Evolutionary conservation across 2,888 invertebrate species (phyloP).

Genomic region (Hemithea aestivaria): DNA sequence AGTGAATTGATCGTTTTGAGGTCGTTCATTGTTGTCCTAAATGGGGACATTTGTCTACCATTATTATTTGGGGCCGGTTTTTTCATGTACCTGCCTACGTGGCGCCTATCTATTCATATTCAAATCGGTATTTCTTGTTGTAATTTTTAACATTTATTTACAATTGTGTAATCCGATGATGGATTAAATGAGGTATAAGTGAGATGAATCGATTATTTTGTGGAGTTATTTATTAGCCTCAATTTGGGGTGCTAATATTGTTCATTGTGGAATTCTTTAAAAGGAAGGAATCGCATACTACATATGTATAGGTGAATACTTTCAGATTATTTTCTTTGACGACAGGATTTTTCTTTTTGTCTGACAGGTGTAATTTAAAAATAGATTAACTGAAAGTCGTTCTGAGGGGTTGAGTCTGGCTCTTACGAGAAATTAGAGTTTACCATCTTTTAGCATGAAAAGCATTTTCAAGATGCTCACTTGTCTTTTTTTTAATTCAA

Average conservation of each 20-base stretch:
- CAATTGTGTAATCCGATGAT: conserved; percentile 69
- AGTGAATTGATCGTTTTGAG: conserved; percentile 65
- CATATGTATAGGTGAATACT: too few relatives aligned
- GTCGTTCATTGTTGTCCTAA: conserved; percentile 65
- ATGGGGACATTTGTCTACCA: conserved; percentile 72
- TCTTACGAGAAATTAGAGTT: too few relatives aligned
- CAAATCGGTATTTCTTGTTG: conserved; percentile 70
- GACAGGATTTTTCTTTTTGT: too few relatives aligned
- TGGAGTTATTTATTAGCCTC: conserved; percentile 24
- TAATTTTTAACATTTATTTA: conserved; percentile 72
- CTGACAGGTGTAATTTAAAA: too few relatives aligned
- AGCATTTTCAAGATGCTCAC: too few relatives aligned
- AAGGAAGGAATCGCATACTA: too few relatives aligned
- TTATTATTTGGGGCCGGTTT: conserved; percentile 70
- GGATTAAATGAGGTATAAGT: conserved; percentile 52
- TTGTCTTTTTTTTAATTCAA: too few relatives aligned
- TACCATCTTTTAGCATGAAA: too few relatives aligned
- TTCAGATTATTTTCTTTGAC: too few relatives aligned
- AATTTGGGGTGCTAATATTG: conserved; percentile 41
- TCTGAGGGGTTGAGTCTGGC: too few relatives aligned
- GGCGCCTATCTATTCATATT: conserved; percentile 77
- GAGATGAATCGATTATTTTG: conserved; percentile 54
- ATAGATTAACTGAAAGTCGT: too few relatives aligned
- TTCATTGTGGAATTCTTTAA: too few relatives aligned
- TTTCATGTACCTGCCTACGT: conserved; percentile 74